Percentiles rank a stretch among this genome's conserved stretches.
Evolutionary conservation across 1,140 invertebrate species (phyloP).

Genomic region (Caenorhabditis latens): DNA sequence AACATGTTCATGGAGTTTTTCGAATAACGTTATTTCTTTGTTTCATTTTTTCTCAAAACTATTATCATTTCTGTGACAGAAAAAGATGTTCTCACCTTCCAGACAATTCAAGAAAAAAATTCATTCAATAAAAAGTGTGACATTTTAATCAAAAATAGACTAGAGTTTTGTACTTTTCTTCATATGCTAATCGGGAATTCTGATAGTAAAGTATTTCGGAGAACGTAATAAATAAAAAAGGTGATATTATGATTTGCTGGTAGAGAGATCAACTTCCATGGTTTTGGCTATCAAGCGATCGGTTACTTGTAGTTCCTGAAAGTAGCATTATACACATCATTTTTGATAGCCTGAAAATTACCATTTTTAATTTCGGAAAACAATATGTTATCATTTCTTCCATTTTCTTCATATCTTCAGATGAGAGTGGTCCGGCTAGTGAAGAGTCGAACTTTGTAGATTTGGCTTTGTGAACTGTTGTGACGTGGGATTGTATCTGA

Average conservation of each 20-base stretch:
- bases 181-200: background rate
- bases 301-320: constrained; percentile 56
- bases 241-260: background rate
- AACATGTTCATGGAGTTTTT: no score
- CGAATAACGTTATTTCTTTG: no score
- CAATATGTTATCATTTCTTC: constrained; percentile 62
- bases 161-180: constrained; percentile 13
- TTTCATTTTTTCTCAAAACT: no score
- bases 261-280: constrained; percentile 33
- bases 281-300: constrained; percentile 55
- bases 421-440: constrained; percentile 59
- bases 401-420: constrained; percentile 55
- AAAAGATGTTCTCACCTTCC: no score
- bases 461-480: constrained; percentile 59
- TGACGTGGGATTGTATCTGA: constrained; percentile 62
- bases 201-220: background rate
- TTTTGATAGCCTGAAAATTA: background rate
- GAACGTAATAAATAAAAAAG: background rate
- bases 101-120: no score
- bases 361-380: constrained; percentile 57
- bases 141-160: background rate
- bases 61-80: no score
- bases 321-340: background rate
- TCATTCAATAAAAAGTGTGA: no score
- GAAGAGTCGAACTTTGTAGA: constrained; percentile 55